Base-by-base conservation (phyloP, 1,140 invertebrate species). In the Drosophila ambigua region DNA sequence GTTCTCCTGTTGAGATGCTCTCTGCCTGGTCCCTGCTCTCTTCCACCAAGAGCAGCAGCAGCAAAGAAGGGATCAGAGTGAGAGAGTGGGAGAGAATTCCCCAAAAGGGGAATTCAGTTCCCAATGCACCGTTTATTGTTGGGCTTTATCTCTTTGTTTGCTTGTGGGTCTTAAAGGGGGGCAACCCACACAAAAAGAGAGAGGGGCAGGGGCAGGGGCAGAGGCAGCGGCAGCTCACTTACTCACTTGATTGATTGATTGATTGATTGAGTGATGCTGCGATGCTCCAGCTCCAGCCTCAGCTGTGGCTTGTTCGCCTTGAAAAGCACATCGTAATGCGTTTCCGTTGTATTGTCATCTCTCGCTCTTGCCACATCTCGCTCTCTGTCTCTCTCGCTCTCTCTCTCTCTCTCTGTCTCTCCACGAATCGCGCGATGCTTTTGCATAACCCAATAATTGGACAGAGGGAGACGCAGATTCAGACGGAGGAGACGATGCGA, bases 301-400 rank as follows among this genome's bases (percentile, higher is more conserved):
- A 45, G 41, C 54, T 80, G 65, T 54, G 13, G 43, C 65, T 59
- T 55, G 79, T 83, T 85, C 65, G 65, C 81, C 81, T 85, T 85
- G 77, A 81, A 81, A 81, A 61, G 43, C 65, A 61, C 35, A 66
- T 48, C 49, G 63, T 54, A 74, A 80, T 71, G 54, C 73, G 65
- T 84, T 84, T 84, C 72, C 80, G 74, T 69, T 57, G 57, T 63
- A 23, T 52, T 43, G n/a, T 49, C 11, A 28, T 28, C 15, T 51
- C 24, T 28, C 13, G 63, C 16, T 65, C 41, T 52, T 35, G 8
- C 31, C 31, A 35, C 61, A 35, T 20, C 11, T 35, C 57, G 43
- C 26, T 44, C 50, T 16, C 26, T 35, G 11, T 26, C n/a, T 49
- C 23, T 26, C 11, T 45, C 20, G 39, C 26, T 28, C 61, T 50